Evolutionary conservation across 23 tunicate genomes (phyloP), one percentile per base, ranked within the genome.

Genomic region (Ciona savignyi): DNA sequence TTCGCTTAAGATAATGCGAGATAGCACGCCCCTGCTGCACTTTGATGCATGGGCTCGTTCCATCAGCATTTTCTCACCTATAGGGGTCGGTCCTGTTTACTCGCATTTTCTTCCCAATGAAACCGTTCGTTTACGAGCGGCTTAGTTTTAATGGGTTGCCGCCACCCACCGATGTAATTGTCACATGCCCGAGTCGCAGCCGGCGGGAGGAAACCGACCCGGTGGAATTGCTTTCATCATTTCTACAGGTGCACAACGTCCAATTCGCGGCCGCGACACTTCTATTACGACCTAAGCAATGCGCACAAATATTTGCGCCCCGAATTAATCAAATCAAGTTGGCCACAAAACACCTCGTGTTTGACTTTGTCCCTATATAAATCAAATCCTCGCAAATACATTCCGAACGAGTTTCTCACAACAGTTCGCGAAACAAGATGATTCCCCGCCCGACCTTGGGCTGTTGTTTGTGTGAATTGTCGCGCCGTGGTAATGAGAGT

Each of bases 141-240:
- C 56, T 15, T 42, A 9, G 15, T 9, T 42, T 9, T 15, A 42
- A 42, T 15, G 56, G 56, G 9, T 15, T 42, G 56, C 9, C 9
- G 11, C 56, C 56, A 42, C 56, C 56, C 56, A 42, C 56, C 56
- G 15, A 42, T 42, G 15, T 42, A 42, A 42, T 42, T 42, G 56
- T 42, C 56, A 42, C 56, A 6, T 42, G 56, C 56, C 56, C 15
- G 15, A 42, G 56, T 6, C 56, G 56, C 56, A 15, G 15, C 56
- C 56, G 56, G 56, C 56, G 56, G 15, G 56, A 42, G 56, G 56
- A 42, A 42, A 42, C 56, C 56, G 56, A 15, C 56, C 56, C 56
- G 56, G n/a, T n/a, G n/a, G 15, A 42, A 6, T 42, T 15, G 56
- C 56, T 42, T 42, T 42, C 56, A 42, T 42, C 56, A 42, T 6